Conservation (phyloP, 2,797 vertebrate species). For the Acestrorhynchus altus region DNA sequence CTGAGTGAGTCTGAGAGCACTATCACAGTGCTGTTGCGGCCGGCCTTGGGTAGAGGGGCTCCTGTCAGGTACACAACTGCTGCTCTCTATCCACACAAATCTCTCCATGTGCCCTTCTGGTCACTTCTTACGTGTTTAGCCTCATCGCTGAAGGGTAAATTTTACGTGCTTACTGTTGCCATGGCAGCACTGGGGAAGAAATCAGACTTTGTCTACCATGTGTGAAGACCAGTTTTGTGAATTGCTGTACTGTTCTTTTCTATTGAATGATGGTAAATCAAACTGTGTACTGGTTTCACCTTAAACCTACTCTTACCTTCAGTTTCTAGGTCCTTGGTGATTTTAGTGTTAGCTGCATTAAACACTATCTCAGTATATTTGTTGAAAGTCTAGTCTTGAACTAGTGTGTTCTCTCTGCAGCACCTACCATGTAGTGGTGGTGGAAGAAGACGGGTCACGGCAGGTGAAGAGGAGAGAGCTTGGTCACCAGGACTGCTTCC, state of each 20-base stretch:
- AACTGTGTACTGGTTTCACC: not conserved
- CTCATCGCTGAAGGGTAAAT: not conserved
- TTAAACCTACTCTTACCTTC: too few relatives aligned
- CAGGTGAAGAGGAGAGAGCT: slow-evolving; percentile 82
- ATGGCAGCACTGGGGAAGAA: not conserved
- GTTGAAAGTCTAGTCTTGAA: too few relatives aligned
- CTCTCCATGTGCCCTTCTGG: not conserved
- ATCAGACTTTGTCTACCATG: not conserved
- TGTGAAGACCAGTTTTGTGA: not conserved
- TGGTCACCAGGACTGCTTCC: slow-evolving; percentile 87
- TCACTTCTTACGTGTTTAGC: not conserved
- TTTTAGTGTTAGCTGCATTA: too few relatives aligned
- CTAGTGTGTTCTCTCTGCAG: slow-evolving; percentile 65
- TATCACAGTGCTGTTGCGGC: slow-evolving; percentile 93
- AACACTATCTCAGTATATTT: not conserved
- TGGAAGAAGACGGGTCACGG: slow-evolving; percentile 84
- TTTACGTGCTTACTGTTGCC: not conserved
- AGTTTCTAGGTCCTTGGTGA: too few relatives aligned
- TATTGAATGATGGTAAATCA: not conserved
- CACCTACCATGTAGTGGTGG: slow-evolving; percentile 93
- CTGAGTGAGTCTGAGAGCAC: slow-evolving; percentile 93
- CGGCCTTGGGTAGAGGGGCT: slow-evolving; percentile 90
- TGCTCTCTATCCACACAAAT: not conserved
- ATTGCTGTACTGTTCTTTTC: not conserved
- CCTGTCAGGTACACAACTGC: slow-evolving; percentile 86